Percentiles rank a stretch among this genome's conserved stretches.
Evolutionary conservation across 2,113 vertebrate genomes (phyloP).

Genomic region (Trogon surrucura): DNA sequence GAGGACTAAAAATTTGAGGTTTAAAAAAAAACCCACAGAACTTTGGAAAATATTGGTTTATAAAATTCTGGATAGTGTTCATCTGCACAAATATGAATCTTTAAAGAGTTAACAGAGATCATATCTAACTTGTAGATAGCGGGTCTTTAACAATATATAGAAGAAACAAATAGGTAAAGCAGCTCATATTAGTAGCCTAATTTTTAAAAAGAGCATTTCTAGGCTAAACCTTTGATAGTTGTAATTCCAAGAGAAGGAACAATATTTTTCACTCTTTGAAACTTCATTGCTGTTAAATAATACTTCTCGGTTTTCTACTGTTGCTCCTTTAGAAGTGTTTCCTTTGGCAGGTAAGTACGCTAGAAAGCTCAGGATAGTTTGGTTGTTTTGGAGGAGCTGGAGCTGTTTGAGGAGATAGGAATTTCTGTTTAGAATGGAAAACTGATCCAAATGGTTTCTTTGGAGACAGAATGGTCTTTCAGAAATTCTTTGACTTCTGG

Average conservation of each 20-base stretch:
- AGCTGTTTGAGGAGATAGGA: slow-evolving; percentile 15
- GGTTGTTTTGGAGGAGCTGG: slow-evolving; percentile 56
- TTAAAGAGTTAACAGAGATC: neutral
- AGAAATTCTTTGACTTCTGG: neutral
- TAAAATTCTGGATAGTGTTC: neutral
- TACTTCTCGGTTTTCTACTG: neutral
- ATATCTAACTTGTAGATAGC: neutral
- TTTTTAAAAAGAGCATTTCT: neutral
- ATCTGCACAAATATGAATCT: neutral
- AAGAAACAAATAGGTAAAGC: neutral
- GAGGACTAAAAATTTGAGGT: neutral
- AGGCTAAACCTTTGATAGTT: neutral
- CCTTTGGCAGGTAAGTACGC: neutral
- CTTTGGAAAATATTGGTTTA: neutral
- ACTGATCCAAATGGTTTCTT: slow-evolving; percentile 27
- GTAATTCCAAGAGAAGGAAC: neutral
- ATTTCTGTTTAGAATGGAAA: slow-evolving; percentile 43
- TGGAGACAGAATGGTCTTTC: slow-evolving; percentile 38
- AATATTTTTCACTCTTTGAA: neutral
- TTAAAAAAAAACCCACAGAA: neutral
- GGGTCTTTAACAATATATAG: neutral
- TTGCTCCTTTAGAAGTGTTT: slow-evolving; percentile 36
- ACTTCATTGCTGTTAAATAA: neutral
- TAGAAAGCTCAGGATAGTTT: slow-evolving; percentile 10
- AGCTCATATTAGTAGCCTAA: neutral